Conservation (phyloP, 1,140 invertebrate species). For the Dendroctonus valens region DNA sequence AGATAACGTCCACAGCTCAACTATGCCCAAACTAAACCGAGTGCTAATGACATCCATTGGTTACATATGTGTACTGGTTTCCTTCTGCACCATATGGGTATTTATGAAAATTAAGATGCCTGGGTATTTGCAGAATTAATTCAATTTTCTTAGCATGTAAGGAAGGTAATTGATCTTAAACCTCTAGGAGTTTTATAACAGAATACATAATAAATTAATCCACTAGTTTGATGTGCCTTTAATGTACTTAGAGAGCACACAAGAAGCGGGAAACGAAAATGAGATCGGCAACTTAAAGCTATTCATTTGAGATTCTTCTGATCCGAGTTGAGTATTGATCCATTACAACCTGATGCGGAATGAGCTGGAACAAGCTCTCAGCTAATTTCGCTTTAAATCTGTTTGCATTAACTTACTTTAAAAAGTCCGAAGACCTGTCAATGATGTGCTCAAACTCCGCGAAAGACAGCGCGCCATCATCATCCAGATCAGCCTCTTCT, state of each 20-base stretch:
- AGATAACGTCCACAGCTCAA: constrained; percentile 89
- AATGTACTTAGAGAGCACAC: too few species aligned
- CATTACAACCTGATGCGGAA: constrained; percentile 41
- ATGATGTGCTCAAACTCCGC: constrained; percentile 95
- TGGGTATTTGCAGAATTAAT: constrained; percentile 63
- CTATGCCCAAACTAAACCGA: constrained; percentile 89
- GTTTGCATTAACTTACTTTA: constrained; percentile 59
- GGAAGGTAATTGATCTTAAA: not conserved
- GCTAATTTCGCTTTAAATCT: not conserved
- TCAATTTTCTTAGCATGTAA: not conserved
- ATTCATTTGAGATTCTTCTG: not conserved
- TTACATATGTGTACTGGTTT: constrained; percentile 89
- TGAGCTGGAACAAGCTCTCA: constrained; percentile 34
- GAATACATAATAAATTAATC: not conserved
- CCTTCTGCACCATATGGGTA: constrained; percentile 95
- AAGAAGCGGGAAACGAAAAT: too few species aligned
- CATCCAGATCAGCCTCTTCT: constrained; percentile 88
- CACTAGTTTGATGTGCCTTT: too few species aligned
- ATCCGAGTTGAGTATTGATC: not conserved
- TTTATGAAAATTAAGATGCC: constrained; percentile 99
- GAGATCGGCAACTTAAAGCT: too few species aligned
- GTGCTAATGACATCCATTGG: constrained; percentile 90
- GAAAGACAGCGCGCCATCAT: constrained; percentile 87
- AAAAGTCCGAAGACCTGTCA: constrained; percentile 89
- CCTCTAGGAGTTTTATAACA: not conserved